phyloP scores from a whole-genome alignment of 2,797 vertebrate genomes.

The Rhynchonycteris naso region DNA sequence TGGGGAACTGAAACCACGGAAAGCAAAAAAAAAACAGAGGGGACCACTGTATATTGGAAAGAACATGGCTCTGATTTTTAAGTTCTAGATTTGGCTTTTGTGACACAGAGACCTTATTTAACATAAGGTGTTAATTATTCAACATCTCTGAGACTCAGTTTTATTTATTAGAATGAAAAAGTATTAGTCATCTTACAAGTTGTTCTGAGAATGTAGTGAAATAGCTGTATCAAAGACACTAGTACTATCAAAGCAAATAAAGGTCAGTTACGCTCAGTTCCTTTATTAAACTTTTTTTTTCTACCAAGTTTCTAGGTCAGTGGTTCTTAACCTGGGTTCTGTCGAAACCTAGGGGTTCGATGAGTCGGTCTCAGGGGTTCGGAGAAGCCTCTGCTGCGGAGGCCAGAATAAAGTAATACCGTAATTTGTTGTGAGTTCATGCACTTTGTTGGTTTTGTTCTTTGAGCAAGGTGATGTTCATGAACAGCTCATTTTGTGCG shows the following conservation, averaged over 20 bases:
- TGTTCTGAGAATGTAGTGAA: slow-evolving; percentile 42
- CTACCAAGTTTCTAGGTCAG: not conserved
- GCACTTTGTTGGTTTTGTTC: too few species aligned
- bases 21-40: not conserved
- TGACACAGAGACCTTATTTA: not conserved
- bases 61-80: not conserved
- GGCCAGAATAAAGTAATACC: too few species aligned
- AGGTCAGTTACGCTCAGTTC: not conserved
- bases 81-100: slow-evolving; percentile 6
- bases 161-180: slow-evolving; percentile 11
- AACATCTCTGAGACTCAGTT: not conserved
- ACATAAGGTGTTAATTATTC: not conserved
- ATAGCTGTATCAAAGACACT: not conserved
- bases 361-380: too few species aligned
- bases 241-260: not conserved
- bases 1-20: not conserved
- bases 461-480: too few species aligned
- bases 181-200: not conserved
- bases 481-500: too few species aligned
- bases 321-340: too few species aligned
- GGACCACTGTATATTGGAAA: not conserved
- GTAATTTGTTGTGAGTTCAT: too few species aligned
- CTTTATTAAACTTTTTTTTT: not conserved
- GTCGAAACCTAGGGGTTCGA: too few species aligned
- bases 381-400: too few species aligned